Base-by-base conservation (phyloP, 2,797 vertebrate genomes). In the Sebastolobus alascanus region DNA sequence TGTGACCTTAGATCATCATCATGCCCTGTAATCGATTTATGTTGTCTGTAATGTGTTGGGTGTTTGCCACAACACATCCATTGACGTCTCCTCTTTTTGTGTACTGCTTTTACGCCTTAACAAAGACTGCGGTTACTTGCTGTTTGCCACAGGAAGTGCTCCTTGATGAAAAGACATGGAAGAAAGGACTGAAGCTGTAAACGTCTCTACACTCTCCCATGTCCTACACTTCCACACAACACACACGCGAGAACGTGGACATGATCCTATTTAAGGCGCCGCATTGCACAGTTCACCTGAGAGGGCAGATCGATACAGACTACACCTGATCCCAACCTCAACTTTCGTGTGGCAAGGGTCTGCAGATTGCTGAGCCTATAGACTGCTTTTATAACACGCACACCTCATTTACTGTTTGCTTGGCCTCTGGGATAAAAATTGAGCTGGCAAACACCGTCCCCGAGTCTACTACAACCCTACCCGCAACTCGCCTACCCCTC, bases 401-500 rank as follows among this genome's bases (percentile, higher is more conserved):
- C 72, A 85, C 73, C 75, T 84, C 85, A 84, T 93, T 92, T 87
- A 81, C 73, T 73, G 66, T 82, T 84, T 78, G 76, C 80, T 70
- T 59, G 72, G 81, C 83, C 79, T 76, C 50, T 79, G 68, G 74
- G 85, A 90, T 87, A 82, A 89, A 86, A 84, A 84, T 71, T 68
- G 75, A 85, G 82, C 80, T 56, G 66, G 50, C 71, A 60, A 83
- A 79, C 66, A 75, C 27, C 18, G 4, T 80, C 77, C 75, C 77
- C 64, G 20, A 75, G 63, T 75, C 79, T 68, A 58, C 60, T 37
- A 64, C 75, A 77, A 13, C 37, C 16, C 66, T 33, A 58, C 64
- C 35, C 33, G 52, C 72, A 56, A 76, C 77, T 64, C 7, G 2
- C 66, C 66, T 27, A 13, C 74, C 77, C 59, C 58, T 16, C 50